phyloP scores from a whole-genome alignment of 2,797 vertebrate genomes.

The Peromyscus eremicus region DNA sequence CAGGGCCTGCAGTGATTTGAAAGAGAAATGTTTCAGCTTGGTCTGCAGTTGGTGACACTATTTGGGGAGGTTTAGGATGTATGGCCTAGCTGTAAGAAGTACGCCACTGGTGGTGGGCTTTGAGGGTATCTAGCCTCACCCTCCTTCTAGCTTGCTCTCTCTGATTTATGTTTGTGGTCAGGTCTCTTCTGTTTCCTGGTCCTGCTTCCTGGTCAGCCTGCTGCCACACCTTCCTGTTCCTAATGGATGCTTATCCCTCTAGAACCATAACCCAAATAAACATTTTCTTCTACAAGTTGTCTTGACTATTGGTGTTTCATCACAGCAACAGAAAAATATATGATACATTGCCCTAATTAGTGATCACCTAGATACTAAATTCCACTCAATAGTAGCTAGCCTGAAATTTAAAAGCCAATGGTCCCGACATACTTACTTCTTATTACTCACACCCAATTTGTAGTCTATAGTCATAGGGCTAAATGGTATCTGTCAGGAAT shows the following conservation, averaged over 20 bases:
- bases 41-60: not conserved
- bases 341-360: not conserved
- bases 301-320: not conserved
- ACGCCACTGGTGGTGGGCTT: not conserved
- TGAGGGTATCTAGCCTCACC: not conserved
- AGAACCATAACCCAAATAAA: not conserved
- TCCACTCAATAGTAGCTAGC: not conserved
- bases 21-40: not conserved
- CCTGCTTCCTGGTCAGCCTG: not conserved
- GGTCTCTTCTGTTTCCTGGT: not conserved
- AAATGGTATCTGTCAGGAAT: not conserved
- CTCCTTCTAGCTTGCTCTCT: not conserved
- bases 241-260: not conserved
- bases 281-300: not conserved
- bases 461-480: not conserved
- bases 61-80: not conserved
- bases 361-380: rapidly evolving
- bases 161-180: not conserved
- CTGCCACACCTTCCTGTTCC: not conserved
- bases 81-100: not conserved
- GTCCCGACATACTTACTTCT: rapidly evolving
- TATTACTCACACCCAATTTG: not conserved
- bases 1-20: not conserved
- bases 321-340: not conserved
- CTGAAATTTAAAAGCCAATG: not conserved